A percentile compares a stretch with the other conserved stretches of the same genome.
Conservation (phyloP, 37 sponge, comb jelly and placozoan genomes). For the Beroe forskalii region DNA sequence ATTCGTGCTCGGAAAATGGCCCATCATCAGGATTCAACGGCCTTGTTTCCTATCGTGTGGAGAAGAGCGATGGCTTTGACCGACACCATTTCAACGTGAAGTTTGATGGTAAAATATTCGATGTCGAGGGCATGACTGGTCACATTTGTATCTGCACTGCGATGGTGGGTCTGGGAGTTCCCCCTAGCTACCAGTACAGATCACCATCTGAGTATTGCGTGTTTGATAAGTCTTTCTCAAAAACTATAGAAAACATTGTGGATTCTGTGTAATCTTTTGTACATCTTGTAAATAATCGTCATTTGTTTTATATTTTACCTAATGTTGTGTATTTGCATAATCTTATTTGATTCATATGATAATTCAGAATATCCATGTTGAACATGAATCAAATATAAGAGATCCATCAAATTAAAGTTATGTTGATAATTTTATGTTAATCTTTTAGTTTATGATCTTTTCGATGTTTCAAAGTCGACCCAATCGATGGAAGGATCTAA, state of each 20-base stretch:
- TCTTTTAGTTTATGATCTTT: too few species aligned
- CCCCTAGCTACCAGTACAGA: not conserved
- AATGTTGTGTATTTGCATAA: too few species aligned
- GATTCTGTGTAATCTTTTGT: not conserved
- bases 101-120: not conserved
- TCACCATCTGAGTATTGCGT: not conserved
- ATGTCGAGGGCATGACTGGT: constrained; percentile 8
- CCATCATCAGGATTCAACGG: too few species aligned
- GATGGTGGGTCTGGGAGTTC: not conserved
- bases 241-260: not conserved
- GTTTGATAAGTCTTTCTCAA: not conserved
- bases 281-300: too few species aligned
- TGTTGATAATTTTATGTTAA: too few species aligned
- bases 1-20: not conserved
- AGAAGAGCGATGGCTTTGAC: not conserved
- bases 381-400: too few species aligned
- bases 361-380: too few species aligned
- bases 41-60: not conserved
- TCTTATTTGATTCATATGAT: too few species aligned
- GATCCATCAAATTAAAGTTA: too few species aligned
- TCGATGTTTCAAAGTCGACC: too few species aligned
- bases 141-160: not conserved
- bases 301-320: too few species aligned
- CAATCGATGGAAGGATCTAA: too few species aligned
- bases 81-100: not conserved